Evolutionary conservation across 2,888 invertebrate species (phyloP).

Genomic region (Sussaba pulchella): DNA sequence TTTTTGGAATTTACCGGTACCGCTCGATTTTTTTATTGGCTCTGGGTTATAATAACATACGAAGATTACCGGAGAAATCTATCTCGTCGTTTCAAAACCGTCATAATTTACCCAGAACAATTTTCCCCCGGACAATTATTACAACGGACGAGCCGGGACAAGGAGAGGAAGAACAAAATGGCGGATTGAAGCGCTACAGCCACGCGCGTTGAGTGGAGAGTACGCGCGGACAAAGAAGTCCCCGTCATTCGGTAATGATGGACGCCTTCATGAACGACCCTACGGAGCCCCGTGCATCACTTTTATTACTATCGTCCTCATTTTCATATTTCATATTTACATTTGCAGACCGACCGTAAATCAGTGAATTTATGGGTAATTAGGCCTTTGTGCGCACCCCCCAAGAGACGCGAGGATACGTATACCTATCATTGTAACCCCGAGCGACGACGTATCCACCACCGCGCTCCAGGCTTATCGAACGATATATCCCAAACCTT

Average conservation of each 20-base stretch:
- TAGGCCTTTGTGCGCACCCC: slow-evolving; percentile 81
- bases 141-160: slow-evolving; percentile 23
- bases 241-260: slow-evolving; percentile 83
- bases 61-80: no score
- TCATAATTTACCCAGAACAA: slow-evolving; percentile 16
- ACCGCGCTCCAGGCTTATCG: slow-evolving; percentile 73
- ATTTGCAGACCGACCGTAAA: slow-evolving; percentile 83
- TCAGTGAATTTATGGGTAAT: slow-evolving; percentile 84
- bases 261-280: slow-evolving; percentile 85
- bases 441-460: slow-evolving; percentile 46
- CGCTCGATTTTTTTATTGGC: no score
- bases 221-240: slow-evolving; percentile 82
- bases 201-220: slow-evolving; percentile 68
- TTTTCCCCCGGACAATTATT: slow-evolving; percentile 6
- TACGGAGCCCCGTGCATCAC: slow-evolving; percentile 85
- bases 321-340: slow-evolving; percentile 85
- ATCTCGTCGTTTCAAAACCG: no score
- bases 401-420: slow-evolving; percentile 46
- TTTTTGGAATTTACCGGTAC: no score
- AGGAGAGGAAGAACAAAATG: slow-evolving; percentile 49
- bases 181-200: slow-evolving; percentile 53
- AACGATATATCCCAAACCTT: slow-evolving; percentile 68
- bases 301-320: slow-evolving; percentile 85
- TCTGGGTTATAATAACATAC: no score
- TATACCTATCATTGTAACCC: slow-evolving; percentile 51